Base-by-base conservation (phyloP, 2,113 vertebrate species). In the Zosterops hypoxanthus region DNA sequence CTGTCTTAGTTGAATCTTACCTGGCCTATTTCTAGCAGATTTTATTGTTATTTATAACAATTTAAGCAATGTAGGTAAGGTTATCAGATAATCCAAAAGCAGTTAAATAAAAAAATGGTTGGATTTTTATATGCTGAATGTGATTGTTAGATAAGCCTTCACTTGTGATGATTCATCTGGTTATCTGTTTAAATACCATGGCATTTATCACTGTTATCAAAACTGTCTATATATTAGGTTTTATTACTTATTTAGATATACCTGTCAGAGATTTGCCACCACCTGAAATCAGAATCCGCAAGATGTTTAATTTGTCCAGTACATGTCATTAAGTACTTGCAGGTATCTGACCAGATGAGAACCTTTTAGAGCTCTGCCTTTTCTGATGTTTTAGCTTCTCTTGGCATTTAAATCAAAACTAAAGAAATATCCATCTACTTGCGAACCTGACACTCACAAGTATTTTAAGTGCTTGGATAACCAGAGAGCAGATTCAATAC, bases 381-480 rank as follows among this genome's bases (percentile, higher is more conserved):
- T 86, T 82, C 65, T 60, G 25, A 26, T 42, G 8, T 41, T 91
- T 95, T 76, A 61, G 2, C 15, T 81, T 84, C 42, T 68, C 53
- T 56, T 70, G n/a, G 31, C 44, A 78, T 86, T 81, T 86, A 94
- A 93, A 83, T 76, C 24, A 63, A 84, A 91, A 76, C 50, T 22
- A 61, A 94, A 85, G 55, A 79, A 87, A 82, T 63, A 79, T 56
- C 39, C 39, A 64, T 70, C 56, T 36, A 70, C 75, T 91, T 78
- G 29, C 0, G 5, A 83, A 39, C 42, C 56, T 94, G 75, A 96
- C 78, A 60, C 60, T 90, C 49, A 41, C 50, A 92, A 83, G 69
- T 88, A 95, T 96, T 97, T 95, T 92, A 96, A 95, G 90, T 88
- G 69, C 82, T 88, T 93, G 76, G 50, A 88, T 92, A 84, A 42